Percentiles rank a stretch among this genome's conserved stretches.
Conservation (phyloP, 2,113 vertebrate species). For the Siniperca chuatsi region DNA sequence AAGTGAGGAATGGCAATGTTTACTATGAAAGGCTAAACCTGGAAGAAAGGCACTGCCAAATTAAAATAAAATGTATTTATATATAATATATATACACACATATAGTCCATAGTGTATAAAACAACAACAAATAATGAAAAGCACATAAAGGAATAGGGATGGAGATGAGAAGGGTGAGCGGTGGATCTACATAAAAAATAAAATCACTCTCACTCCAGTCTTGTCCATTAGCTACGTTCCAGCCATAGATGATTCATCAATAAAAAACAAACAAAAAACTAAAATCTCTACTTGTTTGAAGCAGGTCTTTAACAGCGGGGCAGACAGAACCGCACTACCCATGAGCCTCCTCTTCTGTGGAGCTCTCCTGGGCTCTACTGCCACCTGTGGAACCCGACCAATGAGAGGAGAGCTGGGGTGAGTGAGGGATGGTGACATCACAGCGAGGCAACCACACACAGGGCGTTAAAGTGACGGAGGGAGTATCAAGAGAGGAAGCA, state of each 20-base stretch:
- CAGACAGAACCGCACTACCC: slow-evolving; percentile 53
- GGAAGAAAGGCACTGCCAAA: slow-evolving; percentile 59
- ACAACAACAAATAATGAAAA: slow-evolving; percentile 50
- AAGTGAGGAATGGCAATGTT: slow-evolving; percentile 49
- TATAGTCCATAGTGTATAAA: slow-evolving; percentile 49
- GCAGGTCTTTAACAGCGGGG: slow-evolving; percentile 21
- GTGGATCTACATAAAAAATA: slow-evolving; percentile 25
- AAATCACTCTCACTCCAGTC: slow-evolving; percentile 53
- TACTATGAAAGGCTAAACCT: slow-evolving; percentile 40
- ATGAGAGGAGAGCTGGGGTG: slow-evolving; percentile 69
- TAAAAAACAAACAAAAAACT: slow-evolving; percentile 3
- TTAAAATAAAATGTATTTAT: slow-evolving; percentile 33
- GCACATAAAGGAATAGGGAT: slow-evolving; percentile 47
- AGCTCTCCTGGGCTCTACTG: slow-evolving; percentile 72
- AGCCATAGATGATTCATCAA: slow-evolving; percentile 63
- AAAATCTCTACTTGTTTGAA: slow-evolving; percentile 12
- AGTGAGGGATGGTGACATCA: slow-evolving; percentile 28
- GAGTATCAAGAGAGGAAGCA: background rate
- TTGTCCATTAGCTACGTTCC: slow-evolving; percentile 63
- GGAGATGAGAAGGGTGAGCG: slow-evolving; percentile 30
- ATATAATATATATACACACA: slow-evolving; percentile 39
- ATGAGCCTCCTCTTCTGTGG: slow-evolving; percentile 76
- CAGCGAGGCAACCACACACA: background rate
- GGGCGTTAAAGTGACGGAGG: background rate
- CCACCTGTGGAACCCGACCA: slow-evolving; percentile 74